Evolutionary conservation across 1,140 invertebrate genomes (phyloP).

Genomic region (Anastatus disparis): DNA sequence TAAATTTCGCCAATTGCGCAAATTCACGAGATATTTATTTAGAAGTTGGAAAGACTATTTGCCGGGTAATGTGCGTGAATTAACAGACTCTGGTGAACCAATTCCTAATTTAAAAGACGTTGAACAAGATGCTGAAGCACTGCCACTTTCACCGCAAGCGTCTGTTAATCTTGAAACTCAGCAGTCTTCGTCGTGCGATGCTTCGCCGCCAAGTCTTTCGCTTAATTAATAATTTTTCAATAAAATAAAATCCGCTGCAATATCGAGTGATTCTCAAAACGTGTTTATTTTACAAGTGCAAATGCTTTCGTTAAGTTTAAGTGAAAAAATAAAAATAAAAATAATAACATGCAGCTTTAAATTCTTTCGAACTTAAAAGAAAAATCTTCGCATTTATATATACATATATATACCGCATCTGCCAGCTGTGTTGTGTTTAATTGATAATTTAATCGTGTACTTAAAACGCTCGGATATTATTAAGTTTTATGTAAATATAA

Average conservation of each 20-base stretch:
- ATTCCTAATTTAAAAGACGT: background rate
- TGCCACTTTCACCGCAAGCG: background rate
- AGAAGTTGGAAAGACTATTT: conserved; percentile 93
- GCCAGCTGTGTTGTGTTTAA: conserved; percentile 22
- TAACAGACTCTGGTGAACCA: conserved; percentile 46
- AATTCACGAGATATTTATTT: conserved; percentile 91
- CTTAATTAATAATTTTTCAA: conserved; percentile 1
- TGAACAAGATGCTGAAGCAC: conserved; percentile 3
- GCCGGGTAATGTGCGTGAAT: conserved; percentile 77
- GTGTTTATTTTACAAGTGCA: too few relatives aligned
- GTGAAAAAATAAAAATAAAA: too few relatives aligned
- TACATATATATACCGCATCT: too few relatives aligned
- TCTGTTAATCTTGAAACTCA: background rate
- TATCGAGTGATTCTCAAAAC: too few relatives aligned
- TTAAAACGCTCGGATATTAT: background rate
- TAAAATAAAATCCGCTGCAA: background rate
- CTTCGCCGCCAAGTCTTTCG: background rate
- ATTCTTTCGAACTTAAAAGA: background rate
- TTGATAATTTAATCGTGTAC: conserved; percentile 4
- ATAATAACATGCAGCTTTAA: background rate
- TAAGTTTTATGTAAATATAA: conserved; percentile 4
- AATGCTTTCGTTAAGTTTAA: background rate
- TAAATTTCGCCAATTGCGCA: conserved; percentile 90
- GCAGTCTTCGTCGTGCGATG: background rate
- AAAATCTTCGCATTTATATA: conserved; percentile 31